Evolutionary conservation across 2,113 vertebrate genomes (phyloP), one percentile per base, ranked within the genome.

Genomic region (Nothoprocta perdicaria): DNA sequence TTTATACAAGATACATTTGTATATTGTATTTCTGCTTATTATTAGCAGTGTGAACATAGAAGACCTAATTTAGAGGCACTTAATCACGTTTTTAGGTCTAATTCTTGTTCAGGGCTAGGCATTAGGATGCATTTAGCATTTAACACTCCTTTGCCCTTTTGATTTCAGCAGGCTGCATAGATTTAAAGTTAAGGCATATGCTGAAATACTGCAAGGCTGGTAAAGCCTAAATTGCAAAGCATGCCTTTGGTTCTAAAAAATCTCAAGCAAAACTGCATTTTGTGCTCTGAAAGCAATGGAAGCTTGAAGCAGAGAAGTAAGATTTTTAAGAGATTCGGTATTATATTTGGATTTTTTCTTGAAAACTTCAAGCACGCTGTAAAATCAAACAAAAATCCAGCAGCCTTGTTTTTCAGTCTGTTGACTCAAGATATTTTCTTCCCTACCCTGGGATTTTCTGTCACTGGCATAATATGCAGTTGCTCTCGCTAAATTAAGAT

Each of bases 401-500:
- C 58, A 91, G 41, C 53, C 61, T 40, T 89, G 66, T 61, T 92
- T 92, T 83, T 82, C 73, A 83, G 33, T 74, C 76, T 89, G 71
- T 95, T 93, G 85, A 78, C 90, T 96, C 74, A 73, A 91, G 94
- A 53, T 33, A 67, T 63, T 82, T 95, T 96, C 87, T 93, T 71
- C 88, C 91, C 83, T 73, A 80, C 88, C 52, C 72, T 43, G 73
- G 86, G 40, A 81, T 95, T 94, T 91, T 92, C 65, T 65, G 84
- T 23, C 80, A 72, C 31, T 91, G 82, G 89, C 84, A 74, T 21
- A 71, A 68, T 67, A 77, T 91, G 68, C 68, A 76, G 43, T 71
- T 89, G 80, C 80, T 88, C 67, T 52, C 55, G 63, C 87, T 89
- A 90, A 92, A 91, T 92, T 89, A 87, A 90, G 77, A 48, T 76